These are phyloP conservation scores for Heterotis niloticus DNA, from an alignment of 2,113 vertebrate genomes.

Conservation along the genomic window DNA sequence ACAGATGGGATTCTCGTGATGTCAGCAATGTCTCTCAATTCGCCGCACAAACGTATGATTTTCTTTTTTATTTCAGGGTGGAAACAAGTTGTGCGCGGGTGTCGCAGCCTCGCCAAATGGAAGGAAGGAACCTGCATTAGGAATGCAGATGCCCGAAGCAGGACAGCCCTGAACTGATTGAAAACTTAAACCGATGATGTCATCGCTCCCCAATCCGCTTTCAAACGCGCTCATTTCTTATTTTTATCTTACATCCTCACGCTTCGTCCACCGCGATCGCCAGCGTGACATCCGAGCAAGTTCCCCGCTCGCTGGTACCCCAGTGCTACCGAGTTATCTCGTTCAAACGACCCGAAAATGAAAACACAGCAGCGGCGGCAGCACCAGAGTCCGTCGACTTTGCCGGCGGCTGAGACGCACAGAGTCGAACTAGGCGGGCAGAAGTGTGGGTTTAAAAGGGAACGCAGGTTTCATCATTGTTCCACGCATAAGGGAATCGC, in stretches of 20 bases:
- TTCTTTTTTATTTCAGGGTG: too few relatives aligned
- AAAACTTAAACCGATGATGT: slow-evolving; percentile 22
- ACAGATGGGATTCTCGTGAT: too few relatives aligned
- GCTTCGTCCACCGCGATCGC: background rate
- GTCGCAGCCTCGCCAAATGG: background rate
- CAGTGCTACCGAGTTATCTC: too few relatives aligned
- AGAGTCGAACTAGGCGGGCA: background rate
- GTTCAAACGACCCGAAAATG: too few relatives aligned
- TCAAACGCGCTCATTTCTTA: background rate
- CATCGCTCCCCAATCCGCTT: slow-evolving; percentile 22
- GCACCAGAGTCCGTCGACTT: background rate
- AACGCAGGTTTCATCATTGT: background rate
- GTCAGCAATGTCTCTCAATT: too few relatives aligned
- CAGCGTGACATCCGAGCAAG: too few relatives aligned
- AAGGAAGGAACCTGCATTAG: background rate
- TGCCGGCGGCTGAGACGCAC: background rate
- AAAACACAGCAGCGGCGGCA: too few relatives aligned
- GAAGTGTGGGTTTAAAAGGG: background rate
- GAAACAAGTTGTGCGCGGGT: background rate
- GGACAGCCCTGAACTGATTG: background rate
- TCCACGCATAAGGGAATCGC: background rate
- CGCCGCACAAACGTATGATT: too few relatives aligned
- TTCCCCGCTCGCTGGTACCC: too few relatives aligned
- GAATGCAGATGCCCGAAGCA: background rate
- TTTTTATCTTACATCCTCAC: background rate